Base-by-base conservation (phyloP, 2,113 vertebrate genomes). In the Cololabis saira region DNA sequence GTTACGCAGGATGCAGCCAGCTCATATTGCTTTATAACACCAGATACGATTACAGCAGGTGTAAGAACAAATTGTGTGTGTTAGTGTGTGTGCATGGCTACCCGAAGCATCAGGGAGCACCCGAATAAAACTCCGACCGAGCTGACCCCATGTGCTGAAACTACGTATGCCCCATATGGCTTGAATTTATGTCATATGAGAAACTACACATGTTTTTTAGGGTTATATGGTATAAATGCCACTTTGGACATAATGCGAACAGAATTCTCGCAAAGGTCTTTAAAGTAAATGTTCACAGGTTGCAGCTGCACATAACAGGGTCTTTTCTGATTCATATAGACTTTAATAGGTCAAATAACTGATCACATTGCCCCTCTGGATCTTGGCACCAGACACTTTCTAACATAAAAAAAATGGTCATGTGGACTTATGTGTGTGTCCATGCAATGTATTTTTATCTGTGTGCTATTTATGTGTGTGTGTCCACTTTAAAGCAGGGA, bases 11-110 rank as follows among this genome's bases (percentile, higher is more conserved):
- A 80, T 33, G 58, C 33, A n/a, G 44, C 13, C 56, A 40, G 66
- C 64, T 86, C 61, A n/a, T 60, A 74, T 87, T 81, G 65, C 75
- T 33, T 67, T 78, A 69, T 71, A 71, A 47, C 62, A 70, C 69
- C 56, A 41, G 79, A 72, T 87, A 74, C 45, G 45, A 57, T 88
- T 86, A 76, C 82, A 77, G 17, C 74, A 80, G 63, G 66, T 74
- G 82, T 85, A 61, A 67, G 57, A 56, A 57, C 60, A 57, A 70
- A 61, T 30, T 72, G 30, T 63, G 50, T 43, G 44, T 0, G 12
- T 53, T 17, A 5, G 6, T 43, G 17, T 7, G 30, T 22, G 40
- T 51, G 47, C 19, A 41, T 14, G 51, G 50, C 33, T 16, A 16
- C 54, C 45, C 17, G 13, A 59, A 24, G 41, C 54, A 27, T 18